Percentiles rank a stretch among this genome's conserved stretches.
phyloP scores from a whole-genome alignment of 2,113 vertebrate genomes.

The Rhabdomys dilectus region DNA sequence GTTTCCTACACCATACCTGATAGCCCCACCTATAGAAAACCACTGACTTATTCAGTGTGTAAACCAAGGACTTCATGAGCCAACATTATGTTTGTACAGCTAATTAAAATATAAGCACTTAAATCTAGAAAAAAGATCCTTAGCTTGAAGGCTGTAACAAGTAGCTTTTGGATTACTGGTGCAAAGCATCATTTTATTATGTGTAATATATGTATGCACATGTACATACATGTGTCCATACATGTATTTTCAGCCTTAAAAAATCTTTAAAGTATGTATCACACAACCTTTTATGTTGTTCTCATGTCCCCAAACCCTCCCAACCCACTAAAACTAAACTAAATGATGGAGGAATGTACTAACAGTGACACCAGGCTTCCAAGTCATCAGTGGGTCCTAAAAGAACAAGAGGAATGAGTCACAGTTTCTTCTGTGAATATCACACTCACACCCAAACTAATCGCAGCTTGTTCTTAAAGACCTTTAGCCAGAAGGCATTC shows the following conservation, averaged over 20 bases:
- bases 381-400: constrained; percentile 83
- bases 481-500: constrained; percentile 59
- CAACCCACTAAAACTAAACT: constrained; percentile 67
- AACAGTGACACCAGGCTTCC: constrained; percentile 72
- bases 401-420: constrained; percentile 79
- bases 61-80: background rate
- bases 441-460: constrained; percentile 78
- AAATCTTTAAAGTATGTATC: background rate
- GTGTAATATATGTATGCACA: no score
- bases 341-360: constrained; percentile 73
- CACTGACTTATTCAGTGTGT: background rate
- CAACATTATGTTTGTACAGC: background rate
- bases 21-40: background rate
- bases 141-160: background rate
- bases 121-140: background rate
- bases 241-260: background rate
- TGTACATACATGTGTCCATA: background rate
- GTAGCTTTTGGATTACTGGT: background rate
- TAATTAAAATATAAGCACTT: constrained; percentile 32
- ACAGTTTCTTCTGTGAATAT: constrained; percentile 80
- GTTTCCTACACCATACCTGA: background rate
- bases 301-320: background rate
- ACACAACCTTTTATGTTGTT: background rate
- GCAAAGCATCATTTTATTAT: constrained; percentile 42
- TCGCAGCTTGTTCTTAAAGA: constrained; percentile 80